Evolutionary conservation across 2,797 vertebrate genomes (phyloP), one percentile per base, ranked within the genome.

Genomic region (Thunnus albacares): DNA sequence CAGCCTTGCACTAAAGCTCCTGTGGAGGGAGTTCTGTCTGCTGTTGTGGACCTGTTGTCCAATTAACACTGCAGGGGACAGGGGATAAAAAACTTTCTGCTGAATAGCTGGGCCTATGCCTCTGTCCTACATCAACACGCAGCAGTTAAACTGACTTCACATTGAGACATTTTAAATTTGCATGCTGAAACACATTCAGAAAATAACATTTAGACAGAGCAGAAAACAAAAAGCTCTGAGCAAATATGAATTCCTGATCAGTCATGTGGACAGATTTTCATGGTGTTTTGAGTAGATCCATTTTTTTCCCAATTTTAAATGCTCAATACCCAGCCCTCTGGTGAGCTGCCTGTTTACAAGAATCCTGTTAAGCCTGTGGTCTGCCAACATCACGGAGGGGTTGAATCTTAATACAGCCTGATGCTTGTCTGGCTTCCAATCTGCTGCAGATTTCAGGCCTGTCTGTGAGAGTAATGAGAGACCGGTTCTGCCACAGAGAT

Each of bases 381-480:
- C 80, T 82, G 85, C 84, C 69, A 77, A 53, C 84, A 86, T 74
- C 76, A 74, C 80, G 52, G 75, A 90, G 81, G 73, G 80, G 73
- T 55, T 87, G 87, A 91, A 88, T 92, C 87, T 88, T 93, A 90
- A 93, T 90, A 67, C 85, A 64, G 83, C 75, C 87, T 84, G 86
- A 89, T 84, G 87, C 90, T 82, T 77, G 87, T 90, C 88, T 83
- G 6, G 88, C 82, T 78, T 84, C 84, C 90, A 90, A 89, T 90
- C 90, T 92, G 87, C 84, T 77, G 17, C 81, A 81, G 87, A 86
- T 89, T 86, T 86, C 71, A 71, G 67, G 76, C 67, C 87, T 88
- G 87, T 86, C 90, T 87, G 79, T 79, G 85, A 92, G 85, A 89
- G 76, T 87, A 91, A 92, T 91, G 90, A 87, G 91, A 85, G 82